Evolutionary conservation across 2,888 invertebrate species (phyloP).

Genomic region (Scaeva pyrastri): DNA sequence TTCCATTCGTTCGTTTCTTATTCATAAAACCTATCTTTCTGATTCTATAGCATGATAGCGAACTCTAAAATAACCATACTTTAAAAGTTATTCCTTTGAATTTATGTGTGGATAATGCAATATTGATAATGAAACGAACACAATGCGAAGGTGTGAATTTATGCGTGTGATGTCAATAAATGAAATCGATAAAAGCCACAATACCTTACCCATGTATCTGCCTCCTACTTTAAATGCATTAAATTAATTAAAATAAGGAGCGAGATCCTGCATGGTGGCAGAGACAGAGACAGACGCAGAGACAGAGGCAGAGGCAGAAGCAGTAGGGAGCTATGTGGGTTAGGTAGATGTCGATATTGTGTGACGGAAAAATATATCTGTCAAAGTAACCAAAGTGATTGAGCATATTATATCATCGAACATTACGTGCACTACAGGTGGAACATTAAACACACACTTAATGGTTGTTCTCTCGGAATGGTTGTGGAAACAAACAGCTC

Average conservation of each 20-base stretch:
- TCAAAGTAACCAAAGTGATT: constrained; percentile 41
- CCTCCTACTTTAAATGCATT: constrained; percentile 35
- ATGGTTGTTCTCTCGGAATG: not conserved
- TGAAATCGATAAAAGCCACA: constrained; percentile 39
- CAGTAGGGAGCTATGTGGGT: too few species aligned
- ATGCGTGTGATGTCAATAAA: constrained; percentile 29
- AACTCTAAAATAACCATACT: constrained; percentile 18
- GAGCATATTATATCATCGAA: constrained; percentile 33
- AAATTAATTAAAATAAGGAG: constrained; percentile 42
- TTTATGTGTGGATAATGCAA: constrained; percentile 12
- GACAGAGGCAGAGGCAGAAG: not conserved
- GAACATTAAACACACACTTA: not conserved
- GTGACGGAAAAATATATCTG: constrained; percentile 30
- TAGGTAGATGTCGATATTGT: constrained; percentile 11
- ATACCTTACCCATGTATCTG: not conserved
- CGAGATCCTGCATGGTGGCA: not conserved
- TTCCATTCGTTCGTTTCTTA: not conserved
- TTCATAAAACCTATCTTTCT: constrained; percentile 27
- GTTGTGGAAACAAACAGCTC: constrained; percentile 19
- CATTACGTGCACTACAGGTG: not conserved
- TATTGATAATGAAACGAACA: constrained; percentile 23
- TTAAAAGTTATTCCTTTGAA: constrained; percentile 24
- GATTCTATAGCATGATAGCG: constrained; percentile 24
- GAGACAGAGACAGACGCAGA: not conserved
- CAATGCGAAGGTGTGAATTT: constrained; percentile 18